Conservation (phyloP, 2,113 vertebrate genomes). For the Pseudopipra pipra region DNA sequence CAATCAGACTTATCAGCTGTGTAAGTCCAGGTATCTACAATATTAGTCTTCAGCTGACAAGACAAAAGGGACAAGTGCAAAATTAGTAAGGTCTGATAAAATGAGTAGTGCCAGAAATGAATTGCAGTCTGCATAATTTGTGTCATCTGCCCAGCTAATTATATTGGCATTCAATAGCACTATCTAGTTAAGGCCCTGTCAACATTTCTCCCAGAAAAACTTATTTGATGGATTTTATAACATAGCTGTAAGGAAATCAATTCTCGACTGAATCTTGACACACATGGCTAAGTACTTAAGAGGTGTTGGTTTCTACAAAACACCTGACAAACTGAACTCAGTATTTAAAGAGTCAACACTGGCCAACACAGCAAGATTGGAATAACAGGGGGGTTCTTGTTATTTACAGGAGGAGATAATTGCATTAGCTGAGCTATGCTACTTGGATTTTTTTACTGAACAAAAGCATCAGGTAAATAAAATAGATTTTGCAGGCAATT, state of each 20-base stretch:
- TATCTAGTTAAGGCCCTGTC: constrained; percentile 46
- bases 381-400: not conserved
- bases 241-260: constrained; percentile 26
- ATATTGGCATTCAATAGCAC: constrained; percentile 24
- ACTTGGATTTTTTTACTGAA: not conserved
- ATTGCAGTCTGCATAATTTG: not conserved
- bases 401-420: not conserved
- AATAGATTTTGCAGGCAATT: not conserved
- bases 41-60: constrained; percentile 14
- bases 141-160: constrained; percentile 55
- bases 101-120: constrained; percentile 23
- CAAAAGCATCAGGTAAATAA: not conserved
- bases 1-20: not conserved
- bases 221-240: constrained; percentile 35
- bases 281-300: not conserved
- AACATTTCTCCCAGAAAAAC: constrained; percentile 19
- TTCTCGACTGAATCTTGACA: constrained; percentile 12
- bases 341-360: not conserved
- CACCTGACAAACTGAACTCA: not conserved
- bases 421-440: not conserved
- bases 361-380: not conserved
- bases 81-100: constrained; percentile 17
- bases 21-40: not conserved
- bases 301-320: constrained; percentile 8
- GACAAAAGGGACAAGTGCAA: constrained; percentile 5